Evolutionary conservation across 2,888 invertebrate species (phyloP).

Genomic region (Leptothorax acervorum): DNA sequence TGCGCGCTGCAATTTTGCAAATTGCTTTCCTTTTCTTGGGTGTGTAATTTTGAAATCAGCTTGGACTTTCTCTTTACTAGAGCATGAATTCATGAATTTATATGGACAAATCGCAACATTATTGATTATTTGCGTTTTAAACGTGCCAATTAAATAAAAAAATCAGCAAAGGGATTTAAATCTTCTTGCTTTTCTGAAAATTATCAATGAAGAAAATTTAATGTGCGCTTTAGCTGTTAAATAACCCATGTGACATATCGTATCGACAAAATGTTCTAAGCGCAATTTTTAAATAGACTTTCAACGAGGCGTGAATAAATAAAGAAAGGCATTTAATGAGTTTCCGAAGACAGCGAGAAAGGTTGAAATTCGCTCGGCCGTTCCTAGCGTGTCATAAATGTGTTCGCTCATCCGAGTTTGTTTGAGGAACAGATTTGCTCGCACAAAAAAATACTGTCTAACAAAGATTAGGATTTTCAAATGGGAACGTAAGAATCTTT

Average conservation of each 20-base stretch:
- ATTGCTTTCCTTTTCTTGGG: slow-evolving; percentile 45
- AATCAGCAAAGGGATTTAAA: neutral
- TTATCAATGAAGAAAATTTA: neutral
- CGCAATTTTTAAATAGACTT: slow-evolving; percentile 30
- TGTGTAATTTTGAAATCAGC: slow-evolving; percentile 32
- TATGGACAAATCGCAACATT: neutral
- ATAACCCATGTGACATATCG: neutral
- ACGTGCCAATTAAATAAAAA: slow-evolving; percentile 10
- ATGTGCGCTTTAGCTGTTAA: neutral
- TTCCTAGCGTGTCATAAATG: slow-evolving; percentile 4
- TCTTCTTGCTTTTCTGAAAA: neutral
- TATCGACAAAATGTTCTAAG: neutral
- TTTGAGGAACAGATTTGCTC: slow-evolving; percentile 23
- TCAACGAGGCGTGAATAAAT: neutral
- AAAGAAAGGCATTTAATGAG: slow-evolving; percentile 31
- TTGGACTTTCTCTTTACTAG: slow-evolving; percentile 30
- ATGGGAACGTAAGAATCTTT: neutral
- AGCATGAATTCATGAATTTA: slow-evolving; percentile 18
- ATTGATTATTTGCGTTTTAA: slow-evolving; percentile 20
- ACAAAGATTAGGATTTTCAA: slow-evolving; percentile 5
- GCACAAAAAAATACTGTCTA: neutral
- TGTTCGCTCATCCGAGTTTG: slow-evolving; percentile 34
- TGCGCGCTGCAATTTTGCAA: slow-evolving; percentile 44
- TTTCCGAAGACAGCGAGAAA: slow-evolving; percentile 26
- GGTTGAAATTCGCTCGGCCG: slow-evolving; percentile 40